These are phyloP conservation scores for Cassiopea xamachana DNA, from an alignment of 30 jellyfish, hydroid and myxozoan genomes.

Conservation along the genomic window DNA sequence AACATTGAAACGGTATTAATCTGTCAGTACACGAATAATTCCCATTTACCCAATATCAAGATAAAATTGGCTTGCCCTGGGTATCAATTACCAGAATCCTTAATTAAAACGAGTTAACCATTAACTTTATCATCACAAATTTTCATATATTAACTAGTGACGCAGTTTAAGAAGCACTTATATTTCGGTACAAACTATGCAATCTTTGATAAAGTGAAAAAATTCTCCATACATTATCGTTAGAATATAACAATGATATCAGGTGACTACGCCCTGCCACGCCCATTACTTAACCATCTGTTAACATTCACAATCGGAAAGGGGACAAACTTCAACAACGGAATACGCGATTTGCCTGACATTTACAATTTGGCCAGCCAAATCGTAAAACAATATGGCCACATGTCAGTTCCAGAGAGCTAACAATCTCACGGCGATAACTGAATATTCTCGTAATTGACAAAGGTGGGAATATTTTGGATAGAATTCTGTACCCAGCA, in stretches of 20 bases:
- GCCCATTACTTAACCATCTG: slow-evolving; percentile 2
- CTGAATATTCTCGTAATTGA: too few relatives aligned
- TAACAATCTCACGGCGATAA: too few relatives aligned
- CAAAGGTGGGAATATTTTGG: too few relatives aligned
- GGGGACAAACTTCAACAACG: slow-evolving; percentile 23
- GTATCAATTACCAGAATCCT: background rate
- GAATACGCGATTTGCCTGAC: background rate
- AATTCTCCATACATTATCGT: background rate
- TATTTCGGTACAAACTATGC: slow-evolving; percentile 36
- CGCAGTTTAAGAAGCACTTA: slow-evolving; percentile 10
- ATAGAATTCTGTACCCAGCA: too few relatives aligned
- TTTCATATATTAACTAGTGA: slow-evolving; percentile 29
- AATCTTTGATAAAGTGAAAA: slow-evolving; percentile 6
- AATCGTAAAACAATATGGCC: too few relatives aligned
- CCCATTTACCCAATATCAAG: background rate
- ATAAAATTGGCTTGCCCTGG: background rate
- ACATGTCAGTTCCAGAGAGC: too few relatives aligned
- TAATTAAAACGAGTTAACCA: slow-evolving; percentile 10
- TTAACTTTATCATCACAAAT: slow-evolving; percentile 27
- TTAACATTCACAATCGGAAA: slow-evolving; percentile 12
- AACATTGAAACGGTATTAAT: background rate
- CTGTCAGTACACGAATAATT: background rate
- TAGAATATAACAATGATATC: slow-evolving; percentile 23
- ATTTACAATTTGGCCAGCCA: slow-evolving; percentile 24
- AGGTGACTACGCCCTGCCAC: slow-evolving; percentile 23